Base-by-base conservation (phyloP, 1,140 invertebrate genomes). In the Camponotus vicinus region DNA sequence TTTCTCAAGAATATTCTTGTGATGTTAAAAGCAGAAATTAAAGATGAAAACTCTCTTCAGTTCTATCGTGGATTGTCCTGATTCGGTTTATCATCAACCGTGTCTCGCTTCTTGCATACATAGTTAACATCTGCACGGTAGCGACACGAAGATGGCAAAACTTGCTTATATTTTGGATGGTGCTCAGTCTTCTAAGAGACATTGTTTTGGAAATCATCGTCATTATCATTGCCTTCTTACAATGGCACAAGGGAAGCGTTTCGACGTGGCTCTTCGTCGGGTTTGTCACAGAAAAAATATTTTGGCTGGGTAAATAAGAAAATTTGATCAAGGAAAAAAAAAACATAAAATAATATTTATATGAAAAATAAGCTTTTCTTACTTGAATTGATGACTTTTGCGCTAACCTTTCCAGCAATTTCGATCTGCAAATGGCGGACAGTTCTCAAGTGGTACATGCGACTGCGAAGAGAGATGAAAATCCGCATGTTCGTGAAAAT, bases 91-190 rank as follows among this genome's bases (percentile, higher is more conserved):
- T 93, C 27, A 91, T 91, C 49, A 64, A 85, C 40, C 87, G 91
- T 34, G 6, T 92, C 4, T 92, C 87, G 32, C 71, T 91, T 2
- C 66, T 92, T 4, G 88, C 86, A 0, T 92, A 92, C 34, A 18
- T 91, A 21, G 63, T 77, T 5, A 94, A 92, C 49, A 90, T 93
- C n/a, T 93, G 90, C 80, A 88, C 92, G 1, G 90, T 94, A 66
- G 73, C 92, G 21, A 93, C 89, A 2, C 89, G 85, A 80, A 91
- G 85, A 21, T 85, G 89, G 3, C 90, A 88, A 9, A 79, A 86
- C 11, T 63, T 92, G 2, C 59, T 94, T 7, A 3, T 92, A n/a
- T 88, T 92, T 8, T 94, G 93, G 93, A 63, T 94, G 37, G 59
- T 90, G 6, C 64, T 92, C 3, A 93, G 91, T n/a, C 89, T 89